Evolutionary conservation across 2,113 vertebrate genomes (phyloP).

Genomic region (Sphyrna mokarran): DNA sequence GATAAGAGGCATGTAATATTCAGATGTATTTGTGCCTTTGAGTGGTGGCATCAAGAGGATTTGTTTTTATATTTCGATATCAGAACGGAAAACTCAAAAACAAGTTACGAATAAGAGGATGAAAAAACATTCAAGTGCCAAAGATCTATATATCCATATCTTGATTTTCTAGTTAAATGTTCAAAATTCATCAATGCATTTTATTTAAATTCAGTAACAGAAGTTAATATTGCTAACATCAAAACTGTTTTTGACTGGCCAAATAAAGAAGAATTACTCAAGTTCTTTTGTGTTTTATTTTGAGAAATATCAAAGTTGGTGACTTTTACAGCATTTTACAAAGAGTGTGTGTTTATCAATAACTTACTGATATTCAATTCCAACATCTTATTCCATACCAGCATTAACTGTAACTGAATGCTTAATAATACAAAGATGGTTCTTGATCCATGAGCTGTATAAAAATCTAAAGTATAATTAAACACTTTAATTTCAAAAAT

Average conservation of each 20-base stretch:
- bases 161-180: not conserved
- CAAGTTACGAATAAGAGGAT: not conserved
- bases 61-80: slow-evolving; percentile 32
- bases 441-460: not conserved
- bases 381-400: not conserved
- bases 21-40: slow-evolving; percentile 22
- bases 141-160: slow-evolving; percentile 5
- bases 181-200: slow-evolving; percentile 15
- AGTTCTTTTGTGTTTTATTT: slow-evolving; percentile 29
- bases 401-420: not conserved
- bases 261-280: slow-evolving; percentile 32
- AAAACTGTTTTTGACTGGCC: not conserved
- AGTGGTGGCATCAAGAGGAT: not conserved
- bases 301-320: not conserved
- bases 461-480: not conserved
- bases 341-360: slow-evolving; percentile 7
- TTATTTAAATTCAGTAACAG: slow-evolving; percentile 31
- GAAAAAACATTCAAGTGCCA: slow-evolving; percentile 28
- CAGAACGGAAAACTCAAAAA: not conserved
- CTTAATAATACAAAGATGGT: not conserved
- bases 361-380: not conserved
- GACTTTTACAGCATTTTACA: slow-evolving; percentile 4
- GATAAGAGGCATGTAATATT: slow-evolving; percentile 4
- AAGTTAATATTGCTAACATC: slow-evolving; percentile 6
- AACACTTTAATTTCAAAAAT: slow-evolving; percentile 20